phyloP scores from a whole-genome alignment of 2,797 vertebrate genomes.

The Eulemur mongoz region DNA sequence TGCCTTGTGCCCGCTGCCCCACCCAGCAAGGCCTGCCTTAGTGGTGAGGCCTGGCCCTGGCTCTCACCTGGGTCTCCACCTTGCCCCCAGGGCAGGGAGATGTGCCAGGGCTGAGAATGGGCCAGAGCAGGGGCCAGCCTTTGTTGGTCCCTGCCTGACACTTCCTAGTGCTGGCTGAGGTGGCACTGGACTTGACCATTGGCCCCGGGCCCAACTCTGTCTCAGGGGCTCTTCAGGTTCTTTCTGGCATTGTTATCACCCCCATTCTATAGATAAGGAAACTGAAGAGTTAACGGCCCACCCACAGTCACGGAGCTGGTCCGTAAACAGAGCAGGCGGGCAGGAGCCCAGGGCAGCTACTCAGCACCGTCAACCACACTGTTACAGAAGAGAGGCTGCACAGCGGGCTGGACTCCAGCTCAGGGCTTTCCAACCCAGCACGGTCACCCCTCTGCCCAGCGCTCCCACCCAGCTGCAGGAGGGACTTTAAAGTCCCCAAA shows the following conservation, averaged over 20 bases:
- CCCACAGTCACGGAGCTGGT: not conserved
- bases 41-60: accelerated
- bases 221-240: not conserved
- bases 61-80: not conserved
- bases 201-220: not conserved
- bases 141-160: not conserved
- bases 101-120: not conserved
- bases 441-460: accelerated
- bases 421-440: accelerated
- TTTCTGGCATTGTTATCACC: not conserved
- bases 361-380: not conserved
- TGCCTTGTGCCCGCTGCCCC: not conserved
- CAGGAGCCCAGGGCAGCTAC: not conserved
- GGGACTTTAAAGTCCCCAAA: not conserved
- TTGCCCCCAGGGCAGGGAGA: not conserved
- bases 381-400: not conserved
- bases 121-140: not conserved
- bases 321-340: not conserved
- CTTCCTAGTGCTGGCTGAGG: not conserved
- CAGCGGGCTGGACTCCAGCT: not conserved
- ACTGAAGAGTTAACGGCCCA: not conserved
- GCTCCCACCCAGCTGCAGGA: not conserved
- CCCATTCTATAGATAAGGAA: not conserved
- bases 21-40: not conserved
- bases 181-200: accelerated